These are phyloP conservation scores for Lates calcarifer DNA, from an alignment of 2,113 vertebrate species.

Conservation along the genomic window DNA sequence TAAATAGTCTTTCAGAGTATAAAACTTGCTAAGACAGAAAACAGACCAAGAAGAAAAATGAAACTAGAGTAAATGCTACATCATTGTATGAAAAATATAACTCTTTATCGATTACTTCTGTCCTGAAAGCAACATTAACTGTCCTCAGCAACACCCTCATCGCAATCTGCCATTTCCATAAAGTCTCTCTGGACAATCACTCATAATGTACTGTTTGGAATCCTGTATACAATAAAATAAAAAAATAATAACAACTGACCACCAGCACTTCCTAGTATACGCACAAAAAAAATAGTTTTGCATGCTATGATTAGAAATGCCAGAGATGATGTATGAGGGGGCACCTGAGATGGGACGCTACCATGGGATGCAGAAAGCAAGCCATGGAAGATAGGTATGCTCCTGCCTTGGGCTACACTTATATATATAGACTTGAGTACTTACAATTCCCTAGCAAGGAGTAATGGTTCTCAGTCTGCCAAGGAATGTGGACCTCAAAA, in stretches of 20 bases:
- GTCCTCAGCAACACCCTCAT: constrained; percentile 13
- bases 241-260: constrained; percentile 5
- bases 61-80: constrained; percentile 8
- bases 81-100: constrained; percentile 16
- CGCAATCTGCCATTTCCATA: constrained; percentile 2
- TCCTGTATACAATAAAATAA: neutral
- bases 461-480: constrained; percentile 39
- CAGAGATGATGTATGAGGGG: constrained; percentile 63
- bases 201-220: constrained; percentile 8
- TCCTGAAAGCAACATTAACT: constrained; percentile 15
- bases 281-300: constrained; percentile 15
- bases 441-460: constrained; percentile 42
- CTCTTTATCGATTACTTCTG: constrained; percentile 19
- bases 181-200: constrained; percentile 16
- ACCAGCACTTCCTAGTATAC: constrained; percentile 28
- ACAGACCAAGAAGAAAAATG: constrained; percentile 29
- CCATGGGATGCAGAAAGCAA: constrained; percentile 52
- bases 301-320: constrained; percentile 61
- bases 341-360: constrained; percentile 41
- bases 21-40: constrained; percentile 42
- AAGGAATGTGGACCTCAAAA: constrained; percentile 27
- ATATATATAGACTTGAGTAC: constrained; percentile 26
- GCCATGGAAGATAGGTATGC: constrained; percentile 27
- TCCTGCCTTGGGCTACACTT: constrained; percentile 55
- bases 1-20: constrained; percentile 46